Conservation (phyloP, 2,888 invertebrate genomes). For the Metopia argyrocephala region DNA sequence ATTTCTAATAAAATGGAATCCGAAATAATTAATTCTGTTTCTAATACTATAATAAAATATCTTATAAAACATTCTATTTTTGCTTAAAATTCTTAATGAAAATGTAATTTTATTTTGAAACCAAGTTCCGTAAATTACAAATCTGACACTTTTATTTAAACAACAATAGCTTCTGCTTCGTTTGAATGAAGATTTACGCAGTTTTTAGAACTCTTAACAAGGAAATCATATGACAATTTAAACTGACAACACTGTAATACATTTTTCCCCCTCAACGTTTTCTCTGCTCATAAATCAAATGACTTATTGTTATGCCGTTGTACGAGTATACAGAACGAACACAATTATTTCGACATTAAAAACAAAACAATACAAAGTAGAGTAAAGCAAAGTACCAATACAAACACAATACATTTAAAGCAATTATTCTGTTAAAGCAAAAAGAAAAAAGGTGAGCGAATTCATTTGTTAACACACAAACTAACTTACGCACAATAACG, state of each 20-base stretch:
- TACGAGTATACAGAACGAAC: neutral
- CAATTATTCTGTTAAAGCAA: neutral
- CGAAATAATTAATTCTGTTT: too few relatives aligned
- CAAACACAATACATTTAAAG: neutral
- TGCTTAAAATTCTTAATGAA: too few relatives aligned
- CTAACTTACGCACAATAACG: neutral
- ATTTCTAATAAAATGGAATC: too few relatives aligned
- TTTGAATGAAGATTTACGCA: conserved; percentile 10
- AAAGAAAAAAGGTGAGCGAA: neutral
- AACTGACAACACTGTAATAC: conserved; percentile 14
- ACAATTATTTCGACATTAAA: conserved; percentile 20
- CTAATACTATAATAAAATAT: too few relatives aligned
- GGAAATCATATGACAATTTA: conserved; percentile 42
- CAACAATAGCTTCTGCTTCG: neutral
- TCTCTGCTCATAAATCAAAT: conserved; percentile 13
- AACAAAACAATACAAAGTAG: neutral
- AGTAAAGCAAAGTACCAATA: neutral
- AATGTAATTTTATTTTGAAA: neutral
- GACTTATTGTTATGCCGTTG: conserved; percentile 11
- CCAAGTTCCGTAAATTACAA: neutral
- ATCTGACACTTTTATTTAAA: conserved; percentile 12
- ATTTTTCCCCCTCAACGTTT: neutral
- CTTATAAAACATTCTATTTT: too few relatives aligned
- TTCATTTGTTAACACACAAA: neutral
- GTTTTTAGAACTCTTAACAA: conserved; percentile 22